These are phyloP conservation scores for Aricia agestis DNA, from an alignment of 1,140 invertebrate species.

Conservation along the genomic window DNA sequence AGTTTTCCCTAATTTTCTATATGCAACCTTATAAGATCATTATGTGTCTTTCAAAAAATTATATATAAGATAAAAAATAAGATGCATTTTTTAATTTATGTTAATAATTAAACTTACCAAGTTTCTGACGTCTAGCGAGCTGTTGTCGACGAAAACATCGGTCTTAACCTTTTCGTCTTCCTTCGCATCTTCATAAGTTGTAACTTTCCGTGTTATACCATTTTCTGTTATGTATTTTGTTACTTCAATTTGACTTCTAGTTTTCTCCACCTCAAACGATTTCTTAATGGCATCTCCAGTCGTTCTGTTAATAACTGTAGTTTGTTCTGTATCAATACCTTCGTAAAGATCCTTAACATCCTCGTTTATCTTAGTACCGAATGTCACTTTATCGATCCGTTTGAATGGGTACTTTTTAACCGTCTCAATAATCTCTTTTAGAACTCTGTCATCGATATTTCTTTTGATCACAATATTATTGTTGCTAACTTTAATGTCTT, in stretches of 20 bases:
- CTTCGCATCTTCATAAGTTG: conserved; percentile 73
- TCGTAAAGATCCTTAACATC: conserved; percentile 71
- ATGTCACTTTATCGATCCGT: conserved; percentile 65
- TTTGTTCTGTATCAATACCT: conserved; percentile 63
- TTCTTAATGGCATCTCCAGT: conserved; percentile 67
- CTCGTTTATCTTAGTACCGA: conserved; percentile 68
- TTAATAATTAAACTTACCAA: conserved; percentile 63
- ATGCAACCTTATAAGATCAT: too few species aligned
- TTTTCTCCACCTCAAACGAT: conserved; percentile 70
- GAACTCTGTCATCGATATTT: conserved; percentile 62
- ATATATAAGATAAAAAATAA: not conserved
- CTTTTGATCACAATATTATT: conserved; percentile 68
- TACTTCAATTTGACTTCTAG: conserved; percentile 72
- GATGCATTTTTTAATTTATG: too few species aligned
- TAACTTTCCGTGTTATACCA: conserved; percentile 71
- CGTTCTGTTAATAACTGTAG: conserved; percentile 52
- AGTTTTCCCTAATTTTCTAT: not conserved
- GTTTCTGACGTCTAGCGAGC: conserved; percentile 73
- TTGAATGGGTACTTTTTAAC: conserved; percentile 71
- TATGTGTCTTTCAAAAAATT: too few species aligned
- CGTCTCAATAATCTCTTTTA: conserved; percentile 70
- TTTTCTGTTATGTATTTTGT: conserved; percentile 73
- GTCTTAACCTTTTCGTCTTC: conserved; percentile 73
- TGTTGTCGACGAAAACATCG: conserved; percentile 73
- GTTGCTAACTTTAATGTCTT: conserved; percentile 65